phyloP scores from a whole-genome alignment of 2,113 vertebrate species.

The Chitala chitala region DNA sequence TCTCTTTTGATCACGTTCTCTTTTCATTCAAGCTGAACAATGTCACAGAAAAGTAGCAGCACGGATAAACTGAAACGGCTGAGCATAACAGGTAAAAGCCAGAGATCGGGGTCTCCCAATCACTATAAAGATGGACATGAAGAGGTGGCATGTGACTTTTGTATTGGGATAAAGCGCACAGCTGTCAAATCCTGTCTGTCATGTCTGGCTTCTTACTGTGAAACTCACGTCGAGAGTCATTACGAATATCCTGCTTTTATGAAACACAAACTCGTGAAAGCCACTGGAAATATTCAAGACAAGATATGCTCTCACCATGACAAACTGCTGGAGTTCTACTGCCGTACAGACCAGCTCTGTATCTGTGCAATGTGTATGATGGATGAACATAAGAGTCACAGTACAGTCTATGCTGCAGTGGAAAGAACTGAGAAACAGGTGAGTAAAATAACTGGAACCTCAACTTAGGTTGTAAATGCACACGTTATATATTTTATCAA shows the following conservation, averaged over 20 bases:
- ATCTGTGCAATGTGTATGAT: constrained; percentile 69
- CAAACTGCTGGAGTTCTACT: constrained; percentile 68
- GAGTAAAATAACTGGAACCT: neutral
- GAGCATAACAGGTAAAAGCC: constrained; percentile 62
- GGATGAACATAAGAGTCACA: constrained; percentile 68
- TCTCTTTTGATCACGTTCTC: neutral
- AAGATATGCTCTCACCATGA: constrained; percentile 68
- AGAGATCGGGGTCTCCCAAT: constrained; percentile 57
- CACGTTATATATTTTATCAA: no score
- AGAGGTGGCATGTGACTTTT: constrained; percentile 78
- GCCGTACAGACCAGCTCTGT: constrained; percentile 62
- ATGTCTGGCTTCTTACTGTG: constrained; percentile 90
- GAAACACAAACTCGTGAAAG: constrained; percentile 85
- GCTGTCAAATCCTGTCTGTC: constrained; percentile 88
- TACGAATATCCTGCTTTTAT: constrained; percentile 86
- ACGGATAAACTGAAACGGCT: constrained; percentile 63
- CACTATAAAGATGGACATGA: constrained; percentile 52
- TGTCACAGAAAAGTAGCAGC: constrained; percentile 48
- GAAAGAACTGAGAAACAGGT: constrained; percentile 70
- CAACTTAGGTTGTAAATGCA: no score
- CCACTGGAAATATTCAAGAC: constrained; percentile 64
- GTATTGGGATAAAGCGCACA: constrained; percentile 80
- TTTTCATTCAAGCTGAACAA: constrained; percentile 30
- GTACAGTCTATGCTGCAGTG: constrained; percentile 61
- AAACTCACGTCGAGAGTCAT: constrained; percentile 84